Evolutionary conservation across 2,797 vertebrate species (phyloP).

Genomic region (Myotis myotis): DNA sequence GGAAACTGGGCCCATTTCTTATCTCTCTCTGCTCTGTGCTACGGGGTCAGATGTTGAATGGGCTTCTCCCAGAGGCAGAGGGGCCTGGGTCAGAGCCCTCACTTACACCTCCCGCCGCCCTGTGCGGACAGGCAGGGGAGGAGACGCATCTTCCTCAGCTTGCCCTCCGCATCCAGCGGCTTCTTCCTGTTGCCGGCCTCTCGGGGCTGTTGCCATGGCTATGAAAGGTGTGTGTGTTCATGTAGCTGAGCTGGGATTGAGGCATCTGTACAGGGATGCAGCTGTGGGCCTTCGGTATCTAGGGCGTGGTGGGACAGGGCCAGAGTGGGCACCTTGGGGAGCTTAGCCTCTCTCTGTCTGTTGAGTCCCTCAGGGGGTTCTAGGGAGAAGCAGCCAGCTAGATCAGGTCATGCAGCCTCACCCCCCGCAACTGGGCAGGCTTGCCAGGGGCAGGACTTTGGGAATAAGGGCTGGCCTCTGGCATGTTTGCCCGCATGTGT

Average conservation of each 20-base stretch:
- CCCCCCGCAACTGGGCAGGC: neutral
- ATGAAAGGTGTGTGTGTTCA: neutral
- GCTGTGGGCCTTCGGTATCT: neutral
- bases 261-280: neutral
- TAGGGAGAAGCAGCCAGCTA: neutral
- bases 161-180: neutral
- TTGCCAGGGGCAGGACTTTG: neutral
- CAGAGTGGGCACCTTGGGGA: neutral
- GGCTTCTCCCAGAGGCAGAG: slow-evolving; percentile 60
- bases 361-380: neutral
- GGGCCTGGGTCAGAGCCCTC: slow-evolving; percentile 52
- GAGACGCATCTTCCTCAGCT: neutral
- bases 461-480: neutral
- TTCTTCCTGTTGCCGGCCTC: neutral
- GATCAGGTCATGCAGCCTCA: no score
- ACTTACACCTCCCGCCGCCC: neutral
- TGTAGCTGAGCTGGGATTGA: neutral
- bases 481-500: no score
- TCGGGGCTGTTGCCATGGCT: rapidly evolving
- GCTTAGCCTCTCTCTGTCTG: neutral
- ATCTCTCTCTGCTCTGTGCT: slow-evolving; percentile 41
- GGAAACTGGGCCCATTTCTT: slow-evolving; percentile 69
- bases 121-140: neutral
- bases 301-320: no score
- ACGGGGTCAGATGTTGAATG: neutral